Conservation (phyloP, 2,888 invertebrate species). For the Calephelis perditalis region DNA sequence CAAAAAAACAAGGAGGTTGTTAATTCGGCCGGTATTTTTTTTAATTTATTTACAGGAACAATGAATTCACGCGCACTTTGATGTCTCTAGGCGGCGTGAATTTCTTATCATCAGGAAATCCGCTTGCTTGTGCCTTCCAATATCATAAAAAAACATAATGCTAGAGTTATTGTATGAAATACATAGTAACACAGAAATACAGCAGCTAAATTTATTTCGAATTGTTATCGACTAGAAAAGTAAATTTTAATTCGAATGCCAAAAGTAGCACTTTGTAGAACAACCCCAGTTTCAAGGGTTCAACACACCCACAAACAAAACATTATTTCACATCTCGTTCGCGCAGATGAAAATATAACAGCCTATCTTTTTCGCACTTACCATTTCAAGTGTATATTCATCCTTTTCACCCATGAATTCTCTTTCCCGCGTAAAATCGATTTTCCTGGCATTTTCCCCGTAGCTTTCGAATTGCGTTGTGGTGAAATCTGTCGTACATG, state of each 20-base stretch:
- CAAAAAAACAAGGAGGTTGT: no score
- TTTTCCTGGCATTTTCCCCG: slow-evolving; percentile 38
- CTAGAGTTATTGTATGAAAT: no score
- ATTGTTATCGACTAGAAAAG: no score
- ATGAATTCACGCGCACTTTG: no score
- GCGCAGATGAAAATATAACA: slow-evolving; percentile 20
- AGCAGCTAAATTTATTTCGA: no score
- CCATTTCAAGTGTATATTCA: slow-evolving; percentile 16
- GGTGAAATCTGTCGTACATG: slow-evolving; percentile 17
- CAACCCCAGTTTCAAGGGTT: slow-evolving; percentile 44
- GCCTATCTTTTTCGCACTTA: slow-evolving; percentile 29
- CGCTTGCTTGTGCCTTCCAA: no score
- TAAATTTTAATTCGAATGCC: slow-evolving; percentile 23
- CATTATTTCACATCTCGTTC: slow-evolving; percentile 28
- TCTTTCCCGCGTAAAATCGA: slow-evolving; percentile 44
- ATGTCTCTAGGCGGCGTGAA: no score
- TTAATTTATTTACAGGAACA: no score
- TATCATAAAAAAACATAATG: no score
- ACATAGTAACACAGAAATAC: no score
- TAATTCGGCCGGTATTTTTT: no score
- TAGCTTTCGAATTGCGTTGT: slow-evolving; percentile 21
- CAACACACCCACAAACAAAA: slow-evolving; percentile 36
- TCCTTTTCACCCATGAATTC: slow-evolving; percentile 30
- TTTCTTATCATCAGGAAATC: no score
- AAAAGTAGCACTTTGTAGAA: slow-evolving; percentile 35